phyloP scores from a whole-genome alignment of 2,113 vertebrate species.

The Sapajus apella region DNA sequence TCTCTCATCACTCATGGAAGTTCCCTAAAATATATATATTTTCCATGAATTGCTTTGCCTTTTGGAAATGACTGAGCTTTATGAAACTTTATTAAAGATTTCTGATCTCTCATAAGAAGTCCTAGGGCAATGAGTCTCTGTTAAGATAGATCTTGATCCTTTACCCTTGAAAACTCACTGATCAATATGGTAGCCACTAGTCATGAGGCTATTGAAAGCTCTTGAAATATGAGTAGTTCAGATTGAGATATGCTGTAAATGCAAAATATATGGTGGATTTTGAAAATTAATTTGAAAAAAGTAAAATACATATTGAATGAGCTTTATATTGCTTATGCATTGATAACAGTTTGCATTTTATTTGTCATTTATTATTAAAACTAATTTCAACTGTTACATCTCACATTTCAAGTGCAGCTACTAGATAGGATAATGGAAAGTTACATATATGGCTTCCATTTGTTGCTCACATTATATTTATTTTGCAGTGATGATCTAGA shows the following conservation, averaged over 20 bases:
- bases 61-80: background rate
- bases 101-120: background rate
- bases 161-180: background rate
- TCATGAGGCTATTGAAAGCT: background rate
- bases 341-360: background rate
- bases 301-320: background rate
- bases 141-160: background rate
- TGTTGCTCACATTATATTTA: background rate
- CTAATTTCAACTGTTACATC: background rate
- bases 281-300: background rate
- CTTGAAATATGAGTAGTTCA: background rate
- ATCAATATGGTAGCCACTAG: background rate
- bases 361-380: background rate
- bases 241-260: background rate
- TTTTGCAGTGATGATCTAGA: background rate
- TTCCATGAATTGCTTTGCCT: background rate
- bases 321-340: background rate
- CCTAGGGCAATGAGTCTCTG: background rate
- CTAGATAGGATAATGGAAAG: background rate
- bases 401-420: background rate
- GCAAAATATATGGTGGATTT: background rate
- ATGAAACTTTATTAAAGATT: background rate
- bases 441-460: background rate
- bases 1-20: background rate
- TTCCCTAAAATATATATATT: background rate